A percentile compares a stretch with the other conserved stretches of the same genome.
phyloP scores from a whole-genome alignment of 2,113 vertebrate species.

The Terrapene triunguis region DNA sequence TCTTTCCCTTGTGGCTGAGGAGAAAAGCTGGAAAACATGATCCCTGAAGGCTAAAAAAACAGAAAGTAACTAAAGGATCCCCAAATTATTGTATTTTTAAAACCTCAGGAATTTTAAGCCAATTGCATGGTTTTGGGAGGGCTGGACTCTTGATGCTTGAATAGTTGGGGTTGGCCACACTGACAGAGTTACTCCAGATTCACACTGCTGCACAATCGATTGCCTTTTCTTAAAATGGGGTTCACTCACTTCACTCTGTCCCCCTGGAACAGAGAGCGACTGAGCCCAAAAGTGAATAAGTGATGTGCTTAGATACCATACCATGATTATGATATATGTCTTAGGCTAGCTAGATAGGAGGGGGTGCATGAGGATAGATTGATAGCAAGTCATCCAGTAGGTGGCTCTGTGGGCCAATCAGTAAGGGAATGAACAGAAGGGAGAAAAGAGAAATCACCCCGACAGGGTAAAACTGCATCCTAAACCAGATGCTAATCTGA shows the following conservation, averaged over 20 bases:
- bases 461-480: too few species aligned
- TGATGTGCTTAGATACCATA: background rate
- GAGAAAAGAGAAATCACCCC: too few species aligned
- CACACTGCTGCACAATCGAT: background rate
- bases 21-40: background rate
- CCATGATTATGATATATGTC: too few species aligned
- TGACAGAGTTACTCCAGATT: background rate
- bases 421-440: too few species aligned
- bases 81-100: background rate
- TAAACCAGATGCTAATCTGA: too few species aligned
- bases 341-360: too few species aligned
- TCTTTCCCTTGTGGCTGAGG: too few species aligned
- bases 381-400: too few species aligned
- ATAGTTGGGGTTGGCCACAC: background rate
- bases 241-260: background rate
- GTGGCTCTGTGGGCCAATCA: too few species aligned
- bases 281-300: background rate
- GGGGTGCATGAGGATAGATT: too few species aligned
- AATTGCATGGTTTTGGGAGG: background rate
- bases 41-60: background rate
- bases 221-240: background rate
- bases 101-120: background rate
- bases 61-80: background rate
- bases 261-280: background rate
- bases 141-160: background rate